A percentile compares a stretch with the other conserved stretches of the same genome.
Conservation (phyloP, 2,888 invertebrate species). For the Eudasyphora cyanicolor region DNA sequence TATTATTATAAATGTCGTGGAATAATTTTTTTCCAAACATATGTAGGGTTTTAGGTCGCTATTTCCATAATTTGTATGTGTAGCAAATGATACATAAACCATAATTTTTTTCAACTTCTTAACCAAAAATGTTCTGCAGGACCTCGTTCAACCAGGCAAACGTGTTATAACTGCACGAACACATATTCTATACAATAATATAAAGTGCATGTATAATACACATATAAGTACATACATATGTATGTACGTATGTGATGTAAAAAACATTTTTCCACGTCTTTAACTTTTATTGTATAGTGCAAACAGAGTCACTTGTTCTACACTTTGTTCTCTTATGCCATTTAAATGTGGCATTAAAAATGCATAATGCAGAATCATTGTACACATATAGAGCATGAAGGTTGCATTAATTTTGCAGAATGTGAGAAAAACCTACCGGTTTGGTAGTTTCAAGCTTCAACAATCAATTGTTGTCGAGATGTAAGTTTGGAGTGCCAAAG, state of each 20-base stretch:
- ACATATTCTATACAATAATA: too few species aligned
- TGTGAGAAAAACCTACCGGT: neutral
- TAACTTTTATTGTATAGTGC: neutral
- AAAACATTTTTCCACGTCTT: neutral
- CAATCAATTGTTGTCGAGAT: neutral
- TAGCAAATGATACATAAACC: too few species aligned
- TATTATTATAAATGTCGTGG: too few species aligned
- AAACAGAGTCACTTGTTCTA: neutral
- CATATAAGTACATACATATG: too few species aligned
- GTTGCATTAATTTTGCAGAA: neutral
- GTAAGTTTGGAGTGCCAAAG: neutral
- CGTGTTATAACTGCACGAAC: too few species aligned
- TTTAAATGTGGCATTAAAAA: constrained; percentile 42
- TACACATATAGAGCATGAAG: constrained; percentile 7
- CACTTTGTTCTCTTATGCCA: constrained; percentile 21
- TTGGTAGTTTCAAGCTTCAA: neutral
- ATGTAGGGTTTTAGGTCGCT: too few species aligned
- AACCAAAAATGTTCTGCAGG: too few species aligned
- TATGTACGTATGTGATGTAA: neutral
- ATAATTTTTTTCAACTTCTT: too few species aligned
- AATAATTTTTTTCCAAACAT: too few species aligned
- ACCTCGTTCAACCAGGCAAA: too few species aligned
- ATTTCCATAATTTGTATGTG: too few species aligned
- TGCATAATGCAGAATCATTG: neutral
- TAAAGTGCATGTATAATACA: too few species aligned